Conservation (phyloP, 2,113 vertebrate species). For the Apeltes quadracus region DNA sequence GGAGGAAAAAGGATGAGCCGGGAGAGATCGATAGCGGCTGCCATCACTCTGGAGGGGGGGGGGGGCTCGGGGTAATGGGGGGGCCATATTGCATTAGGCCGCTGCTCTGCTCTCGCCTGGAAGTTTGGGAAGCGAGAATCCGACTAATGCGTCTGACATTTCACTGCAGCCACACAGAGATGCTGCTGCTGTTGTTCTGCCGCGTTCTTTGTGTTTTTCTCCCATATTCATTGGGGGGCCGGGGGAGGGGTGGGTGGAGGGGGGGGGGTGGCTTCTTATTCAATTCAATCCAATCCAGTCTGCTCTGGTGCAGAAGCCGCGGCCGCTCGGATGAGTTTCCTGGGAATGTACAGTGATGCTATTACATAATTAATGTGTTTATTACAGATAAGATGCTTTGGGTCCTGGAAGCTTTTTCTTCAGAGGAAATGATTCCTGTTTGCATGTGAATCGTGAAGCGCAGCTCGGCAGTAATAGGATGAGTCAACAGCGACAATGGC, state of each 20-base stretch:
- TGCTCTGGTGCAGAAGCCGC: slow-evolving; percentile 20
- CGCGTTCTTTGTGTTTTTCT: background rate
- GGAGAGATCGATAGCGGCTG: slow-evolving; percentile 71
- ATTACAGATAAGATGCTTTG: slow-evolving; percentile 66
- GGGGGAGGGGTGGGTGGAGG: slow-evolving; percentile 2
- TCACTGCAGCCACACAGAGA: slow-evolving; percentile 45
- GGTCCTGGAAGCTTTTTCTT: slow-evolving; percentile 49
- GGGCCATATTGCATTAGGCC: slow-evolving; percentile 77
- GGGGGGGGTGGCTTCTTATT: slow-evolving; percentile 23
- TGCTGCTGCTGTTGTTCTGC: slow-evolving; percentile 8
- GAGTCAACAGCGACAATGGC: slow-evolving; percentile 60
- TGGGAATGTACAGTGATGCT: slow-evolving; percentile 46
- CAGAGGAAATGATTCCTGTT: slow-evolving; percentile 65
- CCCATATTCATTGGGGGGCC: slow-evolving; percentile 13
- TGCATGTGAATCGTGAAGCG: slow-evolving; percentile 60
- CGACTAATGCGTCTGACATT: slow-evolving; percentile 78
- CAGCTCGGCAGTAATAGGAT: slow-evolving; percentile 54
- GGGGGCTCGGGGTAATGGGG: slow-evolving; percentile 71
- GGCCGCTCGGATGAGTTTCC: slow-evolving; percentile 44
- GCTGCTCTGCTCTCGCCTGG: slow-evolving; percentile 71
- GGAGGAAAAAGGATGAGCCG: slow-evolving; percentile 1
- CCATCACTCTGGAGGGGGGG: no score
- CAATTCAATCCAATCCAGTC: slow-evolving; percentile 18
- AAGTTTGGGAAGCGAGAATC: slow-evolving; percentile 74
- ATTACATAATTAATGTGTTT: slow-evolving; percentile 74